Conservation (phyloP, 2,113 vertebrate species). For the Onychorhynchus coronatus region DNA sequence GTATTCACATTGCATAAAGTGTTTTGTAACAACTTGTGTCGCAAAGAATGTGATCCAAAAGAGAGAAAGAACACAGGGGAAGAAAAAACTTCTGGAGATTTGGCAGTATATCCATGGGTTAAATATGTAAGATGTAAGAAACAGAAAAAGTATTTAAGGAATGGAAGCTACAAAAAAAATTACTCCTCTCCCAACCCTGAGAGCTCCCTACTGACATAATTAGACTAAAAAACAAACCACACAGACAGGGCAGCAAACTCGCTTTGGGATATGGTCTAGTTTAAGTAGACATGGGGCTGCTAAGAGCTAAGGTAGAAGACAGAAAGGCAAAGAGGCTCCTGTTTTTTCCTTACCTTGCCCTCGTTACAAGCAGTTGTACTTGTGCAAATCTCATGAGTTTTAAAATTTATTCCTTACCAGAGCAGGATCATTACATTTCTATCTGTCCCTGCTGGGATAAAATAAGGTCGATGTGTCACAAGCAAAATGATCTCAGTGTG, state of each 20-base stretch:
- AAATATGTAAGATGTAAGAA: neutral
- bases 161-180: neutral
- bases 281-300: neutral
- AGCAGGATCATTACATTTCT: slow-evolving; percentile 2
- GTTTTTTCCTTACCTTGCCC: neutral
- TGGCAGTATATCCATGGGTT: neutral
- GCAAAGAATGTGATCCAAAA: neutral
- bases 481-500: neutral
- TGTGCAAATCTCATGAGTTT: neutral
- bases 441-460: neutral
- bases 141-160: neutral
- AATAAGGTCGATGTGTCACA: slow-evolving; percentile 9
- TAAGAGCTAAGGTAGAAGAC: neutral
- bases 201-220: slow-evolving; percentile 23
- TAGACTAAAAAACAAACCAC: neutral
- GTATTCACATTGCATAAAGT: neutral
- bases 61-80: neutral
- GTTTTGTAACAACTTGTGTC: neutral
- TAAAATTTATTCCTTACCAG: slow-evolving; percentile 8
- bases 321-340: neutral
- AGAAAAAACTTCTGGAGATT: neutral
- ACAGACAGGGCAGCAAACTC: neutral
- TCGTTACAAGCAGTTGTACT: neutral
- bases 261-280: neutral
- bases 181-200: neutral